Evolutionary conservation across 2,888 invertebrate species (phyloP).

Genomic region (Horisme vitalbata): DNA sequence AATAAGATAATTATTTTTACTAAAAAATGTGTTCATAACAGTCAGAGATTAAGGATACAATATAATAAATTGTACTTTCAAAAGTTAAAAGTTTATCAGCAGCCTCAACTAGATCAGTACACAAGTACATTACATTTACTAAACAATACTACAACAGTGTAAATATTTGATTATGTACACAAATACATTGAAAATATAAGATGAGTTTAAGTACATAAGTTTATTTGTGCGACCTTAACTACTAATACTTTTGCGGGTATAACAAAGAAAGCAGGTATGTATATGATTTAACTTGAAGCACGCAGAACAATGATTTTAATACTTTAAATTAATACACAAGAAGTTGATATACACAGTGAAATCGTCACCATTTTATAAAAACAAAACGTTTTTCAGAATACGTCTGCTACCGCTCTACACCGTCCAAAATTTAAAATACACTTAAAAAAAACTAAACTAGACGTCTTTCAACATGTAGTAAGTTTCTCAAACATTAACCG

Average conservation of each 20-base stretch:
- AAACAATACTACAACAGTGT: slow-evolving; percentile 27
- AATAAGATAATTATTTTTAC: not conserved
- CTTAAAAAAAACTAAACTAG: no score
- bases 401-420: no score
- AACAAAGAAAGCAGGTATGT: slow-evolving; percentile 9
- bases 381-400: no score
- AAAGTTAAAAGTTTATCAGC: slow-evolving; percentile 28
- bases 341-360: not conserved
- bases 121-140: slow-evolving; percentile 21
- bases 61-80: slow-evolving; percentile 30
- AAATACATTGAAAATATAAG: slow-evolving; percentile 12
- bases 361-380: no score
- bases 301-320: slow-evolving; percentile 8
- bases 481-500: no score
- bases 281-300: slow-evolving; percentile 6
- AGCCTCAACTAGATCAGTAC: slow-evolving; percentile 31
- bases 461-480: no score
- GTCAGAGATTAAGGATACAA: not conserved
- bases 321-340: not conserved
- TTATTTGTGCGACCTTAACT: slow-evolving; percentile 24
- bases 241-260: slow-evolving; percentile 15
- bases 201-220: slow-evolving; percentile 22
- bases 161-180: slow-evolving; percentile 28
- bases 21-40: slow-evolving; percentile 10
- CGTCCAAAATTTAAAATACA: no score